Evolutionary conservation across 2,113 vertebrate species (phyloP).

Genomic region (Aythya baeri): DNA sequence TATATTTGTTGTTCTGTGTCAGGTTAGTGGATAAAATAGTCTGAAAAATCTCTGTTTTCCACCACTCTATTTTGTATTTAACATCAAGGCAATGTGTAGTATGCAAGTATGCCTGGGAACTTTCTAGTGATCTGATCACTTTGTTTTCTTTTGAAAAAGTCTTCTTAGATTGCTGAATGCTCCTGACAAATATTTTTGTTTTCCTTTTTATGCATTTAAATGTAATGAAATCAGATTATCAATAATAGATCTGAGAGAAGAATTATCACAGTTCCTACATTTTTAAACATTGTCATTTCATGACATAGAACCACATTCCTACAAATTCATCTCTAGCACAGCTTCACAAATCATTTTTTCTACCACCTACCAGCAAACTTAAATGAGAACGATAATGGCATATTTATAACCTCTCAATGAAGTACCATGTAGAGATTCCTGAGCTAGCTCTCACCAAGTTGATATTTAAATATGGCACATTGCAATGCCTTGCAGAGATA

Average conservation of each 20-base stretch:
- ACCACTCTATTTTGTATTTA: not conserved
- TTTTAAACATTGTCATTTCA: constrained; percentile 6
- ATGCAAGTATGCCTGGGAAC: not conserved
- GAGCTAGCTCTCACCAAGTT: not conserved
- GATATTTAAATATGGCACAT: not conserved
- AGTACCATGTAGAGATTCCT: not conserved
- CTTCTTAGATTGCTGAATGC: not conserved
- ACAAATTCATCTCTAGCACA: not conserved
- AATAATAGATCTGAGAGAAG: not conserved
- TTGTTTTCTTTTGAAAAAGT: not conserved
- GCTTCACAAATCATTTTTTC: constrained; percentile 3
- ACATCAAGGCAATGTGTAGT: not conserved
- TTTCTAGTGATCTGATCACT: not conserved
- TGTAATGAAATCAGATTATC: not conserved
- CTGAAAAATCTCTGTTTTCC: not conserved
- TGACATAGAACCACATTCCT: not conserved
- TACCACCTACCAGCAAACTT: constrained; percentile 39
- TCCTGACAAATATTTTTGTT: not conserved
- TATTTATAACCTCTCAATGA: constrained; percentile 30
- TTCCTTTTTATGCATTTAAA: constrained; percentile 10
- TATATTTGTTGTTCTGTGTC: not conserved
- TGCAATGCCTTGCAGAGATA: constrained; percentile 14
- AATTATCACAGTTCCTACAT: not conserved
- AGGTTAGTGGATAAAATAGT: not conserved
- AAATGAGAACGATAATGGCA: constrained; percentile 39